Evolutionary conservation across 2,113 vertebrate genomes (phyloP), one percentile per base, ranked within the genome.

Genomic region (Callionymus lyra): DNA sequence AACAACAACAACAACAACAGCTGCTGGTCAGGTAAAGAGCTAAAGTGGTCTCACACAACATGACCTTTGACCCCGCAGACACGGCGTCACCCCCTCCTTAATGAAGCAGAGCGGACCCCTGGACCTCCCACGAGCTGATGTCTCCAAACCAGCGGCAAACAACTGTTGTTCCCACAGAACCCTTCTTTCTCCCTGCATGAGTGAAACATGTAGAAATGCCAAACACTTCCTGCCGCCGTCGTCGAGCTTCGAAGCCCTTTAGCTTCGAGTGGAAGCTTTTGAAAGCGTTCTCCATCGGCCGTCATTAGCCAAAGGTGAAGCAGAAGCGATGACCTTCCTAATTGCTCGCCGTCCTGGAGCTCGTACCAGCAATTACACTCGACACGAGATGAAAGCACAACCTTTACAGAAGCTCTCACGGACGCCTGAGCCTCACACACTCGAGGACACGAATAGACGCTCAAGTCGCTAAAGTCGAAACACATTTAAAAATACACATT

Each of bases 301-400:
- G 41, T 68, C 70, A 74, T 70, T 63, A 74, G 66, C 44, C 38
- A 34, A 44, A 71, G 61, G 69, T 74, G 72, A 73, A 56, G 57
- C 54, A 43, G 56, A 41, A 50, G 41, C 21, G 31, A 43, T 66
- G 72, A 73, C 76, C 77, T 79, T 60, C 57, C 71, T 74, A 79
- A 79, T 62, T 72, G 68, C 67, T 59, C 51, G 21, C 50, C 44
- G 58, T 54, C 33, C 52, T 21, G 31, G 40, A 53, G 48, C 57
- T 64, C 66, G 65, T 11, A 34, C 63, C 16, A 47, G 54, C 76
- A 72, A 82, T 83, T 81, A 82, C 41, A 48, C 35, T 16, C 59
- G 51, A 19, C 49, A 33, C 36, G 37, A 44, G 53, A 69, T 57
- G 44, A 56, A 49, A 63, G 44, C 16, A 15, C 10, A 45, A 55